These are phyloP conservation scores for Drosophila greeni DNA, from an alignment of 2,888 invertebrate genomes.

Conservation along the genomic window DNA sequence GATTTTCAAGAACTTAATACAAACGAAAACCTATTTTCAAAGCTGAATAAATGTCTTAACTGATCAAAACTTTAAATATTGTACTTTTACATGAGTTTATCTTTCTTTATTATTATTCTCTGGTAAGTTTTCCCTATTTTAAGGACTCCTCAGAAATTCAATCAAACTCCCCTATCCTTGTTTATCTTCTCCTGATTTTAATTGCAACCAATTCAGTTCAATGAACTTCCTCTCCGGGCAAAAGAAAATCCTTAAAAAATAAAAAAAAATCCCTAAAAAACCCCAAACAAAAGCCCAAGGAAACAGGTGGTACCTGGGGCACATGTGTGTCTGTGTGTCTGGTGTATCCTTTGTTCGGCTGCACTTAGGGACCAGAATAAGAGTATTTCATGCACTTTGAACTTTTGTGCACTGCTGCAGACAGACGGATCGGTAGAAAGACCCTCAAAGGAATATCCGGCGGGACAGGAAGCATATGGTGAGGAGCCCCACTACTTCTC, in stretches of 20 bases:
- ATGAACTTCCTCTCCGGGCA: conserved; percentile 56
- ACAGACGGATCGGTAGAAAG: conserved; percentile 15
- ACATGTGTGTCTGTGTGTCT: conserved; percentile 3
- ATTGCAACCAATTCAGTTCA: conserved; percentile 55
- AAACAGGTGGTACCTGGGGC: conserved; percentile 59
- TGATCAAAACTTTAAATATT: neutral
- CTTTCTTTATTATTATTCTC: neutral
- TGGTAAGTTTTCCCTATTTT: too few species aligned
- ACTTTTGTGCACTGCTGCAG: conserved; percentile 56
- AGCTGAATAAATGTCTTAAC: neutral
- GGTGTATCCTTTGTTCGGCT: conserved; percentile 58
- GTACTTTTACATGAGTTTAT: neutral
- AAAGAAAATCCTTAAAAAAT: conserved; percentile 18
- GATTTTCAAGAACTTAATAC: neutral
- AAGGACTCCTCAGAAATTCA: neutral
- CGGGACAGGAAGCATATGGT: conserved; percentile 68
- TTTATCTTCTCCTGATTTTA: conserved; percentile 35
- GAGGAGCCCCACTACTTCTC: too few species aligned
- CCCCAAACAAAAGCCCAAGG: conserved; percentile 64
- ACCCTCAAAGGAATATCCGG: conserved; percentile 70
- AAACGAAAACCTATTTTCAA: neutral
- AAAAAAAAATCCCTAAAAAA: conserved; percentile 18
- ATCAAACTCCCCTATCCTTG: neutral
- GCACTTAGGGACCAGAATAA: conserved; percentile 26
- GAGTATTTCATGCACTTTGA: conserved; percentile 61